Percentiles rank a stretch among this genome's conserved stretches.
phyloP scores from a whole-genome alignment of 35 echinoderm and acorn worm species.

The Eucidaris tribuloides region DNA sequence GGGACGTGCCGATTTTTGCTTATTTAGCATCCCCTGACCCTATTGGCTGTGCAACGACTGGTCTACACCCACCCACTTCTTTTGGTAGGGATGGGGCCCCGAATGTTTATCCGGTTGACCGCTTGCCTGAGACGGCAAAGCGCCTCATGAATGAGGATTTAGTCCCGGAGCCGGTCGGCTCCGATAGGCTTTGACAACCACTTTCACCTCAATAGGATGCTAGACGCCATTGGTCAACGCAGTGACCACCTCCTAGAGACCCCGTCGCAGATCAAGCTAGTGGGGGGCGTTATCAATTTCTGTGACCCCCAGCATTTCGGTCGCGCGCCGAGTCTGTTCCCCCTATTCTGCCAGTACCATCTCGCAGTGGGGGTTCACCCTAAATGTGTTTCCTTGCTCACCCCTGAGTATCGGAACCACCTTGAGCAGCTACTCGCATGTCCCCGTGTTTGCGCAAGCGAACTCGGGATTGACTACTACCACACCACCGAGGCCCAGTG shows the following conservation, averaged over 20 bases:
- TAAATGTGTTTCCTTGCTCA: not conserved
- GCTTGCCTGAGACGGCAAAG: not conserved
- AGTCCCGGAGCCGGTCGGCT: not conserved
- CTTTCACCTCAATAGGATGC: slow-evolving; percentile 21
- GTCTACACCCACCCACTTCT: no score
- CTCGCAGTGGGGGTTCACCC: not conserved
- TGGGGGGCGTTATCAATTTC: slow-evolving; percentile 16
- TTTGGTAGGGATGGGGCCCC: no score
- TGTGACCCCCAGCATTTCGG: not conserved
- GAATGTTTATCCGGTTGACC: not conserved
- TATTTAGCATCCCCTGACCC: no score
- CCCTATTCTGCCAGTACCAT: not conserved
- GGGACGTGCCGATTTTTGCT: no score
- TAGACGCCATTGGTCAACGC: not conserved
- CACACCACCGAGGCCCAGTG: not conserved
- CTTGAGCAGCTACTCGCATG: not conserved
- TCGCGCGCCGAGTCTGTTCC: not conserved
- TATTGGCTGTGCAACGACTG: no score
- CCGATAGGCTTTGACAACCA: not conserved
- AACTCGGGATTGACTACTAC: not conserved
- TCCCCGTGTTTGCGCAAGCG: not conserved
- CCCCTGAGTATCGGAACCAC: not conserved
- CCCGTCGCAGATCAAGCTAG: not conserved
- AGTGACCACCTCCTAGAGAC: not conserved
- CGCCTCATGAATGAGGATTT: not conserved